Evolutionary conservation across 2,113 vertebrate genomes (phyloP).

Genomic region (Festucalex cinctus): DNA sequence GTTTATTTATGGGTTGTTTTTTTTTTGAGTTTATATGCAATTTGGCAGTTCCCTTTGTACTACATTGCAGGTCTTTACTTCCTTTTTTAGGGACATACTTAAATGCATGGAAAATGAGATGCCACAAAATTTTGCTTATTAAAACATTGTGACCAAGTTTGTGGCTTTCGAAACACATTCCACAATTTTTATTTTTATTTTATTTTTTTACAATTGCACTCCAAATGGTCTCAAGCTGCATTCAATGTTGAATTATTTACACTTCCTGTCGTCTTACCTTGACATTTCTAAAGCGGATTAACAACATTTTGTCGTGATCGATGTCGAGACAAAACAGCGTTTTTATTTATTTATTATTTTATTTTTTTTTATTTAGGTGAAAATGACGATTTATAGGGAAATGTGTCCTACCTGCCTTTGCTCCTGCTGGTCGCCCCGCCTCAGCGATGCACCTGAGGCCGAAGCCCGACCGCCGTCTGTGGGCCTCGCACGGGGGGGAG

Average conservation of each 20-base stretch:
- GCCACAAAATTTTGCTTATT: too few relatives aligned
- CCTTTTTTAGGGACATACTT: too few relatives aligned
- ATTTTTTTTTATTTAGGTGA: too few relatives aligned
- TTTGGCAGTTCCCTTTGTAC: not conserved
- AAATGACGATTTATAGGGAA: not conserved
- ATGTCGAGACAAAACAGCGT: not conserved
- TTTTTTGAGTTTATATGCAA: too few relatives aligned
- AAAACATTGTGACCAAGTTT: not conserved
- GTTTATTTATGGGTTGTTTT: too few relatives aligned
- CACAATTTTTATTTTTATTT: not conserved
- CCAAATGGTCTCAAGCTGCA: not conserved
- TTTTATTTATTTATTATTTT: too few relatives aligned
- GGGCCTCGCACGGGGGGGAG: slow-evolving; percentile 34
- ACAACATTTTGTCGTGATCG: not conserved
- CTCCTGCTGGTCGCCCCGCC: slow-evolving; percentile 68
- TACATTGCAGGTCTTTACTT: too few relatives aligned
- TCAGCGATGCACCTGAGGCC: slow-evolving; percentile 72
- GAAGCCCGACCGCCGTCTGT: slow-evolving; percentile 63
- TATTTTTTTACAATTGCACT: not conserved
- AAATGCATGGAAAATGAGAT: not conserved
- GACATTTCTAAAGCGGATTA: not conserved
- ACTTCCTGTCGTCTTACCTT: not conserved
- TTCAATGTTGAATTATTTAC: not conserved
- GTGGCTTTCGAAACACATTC: not conserved
- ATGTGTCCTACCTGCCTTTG: slow-evolving; percentile 59